These are phyloP conservation scores for Diadromus collaris DNA, from an alignment of 2,888 invertebrate species.

Conservation along the genomic window DNA sequence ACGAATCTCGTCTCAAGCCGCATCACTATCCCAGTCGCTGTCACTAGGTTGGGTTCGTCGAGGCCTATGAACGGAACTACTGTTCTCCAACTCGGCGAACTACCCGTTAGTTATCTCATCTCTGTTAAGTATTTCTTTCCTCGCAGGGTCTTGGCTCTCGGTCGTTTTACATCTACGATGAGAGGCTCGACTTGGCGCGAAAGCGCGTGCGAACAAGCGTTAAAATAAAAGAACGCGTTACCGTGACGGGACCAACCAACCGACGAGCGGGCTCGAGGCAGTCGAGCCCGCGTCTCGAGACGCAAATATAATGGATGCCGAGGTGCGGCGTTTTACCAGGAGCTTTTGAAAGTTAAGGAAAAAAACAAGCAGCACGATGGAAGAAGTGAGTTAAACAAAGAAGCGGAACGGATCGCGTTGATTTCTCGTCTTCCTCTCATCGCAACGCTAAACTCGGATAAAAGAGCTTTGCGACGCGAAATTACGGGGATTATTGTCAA, in stretches of 20 bases:
- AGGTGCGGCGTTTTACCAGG: constrained; percentile 58
- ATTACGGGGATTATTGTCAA: constrained; percentile 59
- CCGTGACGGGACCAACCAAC: constrained; percentile 55
- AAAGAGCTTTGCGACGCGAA: constrained; percentile 54
- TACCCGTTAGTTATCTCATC: constrained; percentile 43
- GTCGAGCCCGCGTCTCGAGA: constrained; percentile 57
- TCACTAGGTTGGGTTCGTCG: constrained; percentile 60
- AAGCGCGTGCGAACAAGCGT: constrained; percentile 41
- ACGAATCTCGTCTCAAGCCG: too few relatives aligned
- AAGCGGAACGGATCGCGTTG: constrained; percentile 47
- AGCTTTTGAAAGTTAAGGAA: constrained; percentile 52
- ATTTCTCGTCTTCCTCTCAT: constrained; percentile 52
- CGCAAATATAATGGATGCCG: constrained; percentile 67
- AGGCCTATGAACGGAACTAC: constrained; percentile 66
- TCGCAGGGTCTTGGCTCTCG: constrained; percentile 19
- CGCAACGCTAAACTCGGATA: constrained; percentile 56
- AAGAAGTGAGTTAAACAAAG: constrained; percentile 49
- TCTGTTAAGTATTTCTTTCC: constrained; percentile 19
- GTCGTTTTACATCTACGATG: constrained; percentile 26
- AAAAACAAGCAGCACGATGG: constrained; percentile 22
- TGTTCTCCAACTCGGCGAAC: constrained; percentile 69
- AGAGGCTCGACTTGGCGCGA: constrained; percentile 32
- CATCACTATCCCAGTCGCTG: too few relatives aligned
- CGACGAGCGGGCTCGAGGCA: constrained; percentile 36
- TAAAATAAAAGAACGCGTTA: constrained; percentile 33